Base-by-base conservation (phyloP, 2,113 vertebrate genomes). In the Zosterops borbonicus region DNA sequence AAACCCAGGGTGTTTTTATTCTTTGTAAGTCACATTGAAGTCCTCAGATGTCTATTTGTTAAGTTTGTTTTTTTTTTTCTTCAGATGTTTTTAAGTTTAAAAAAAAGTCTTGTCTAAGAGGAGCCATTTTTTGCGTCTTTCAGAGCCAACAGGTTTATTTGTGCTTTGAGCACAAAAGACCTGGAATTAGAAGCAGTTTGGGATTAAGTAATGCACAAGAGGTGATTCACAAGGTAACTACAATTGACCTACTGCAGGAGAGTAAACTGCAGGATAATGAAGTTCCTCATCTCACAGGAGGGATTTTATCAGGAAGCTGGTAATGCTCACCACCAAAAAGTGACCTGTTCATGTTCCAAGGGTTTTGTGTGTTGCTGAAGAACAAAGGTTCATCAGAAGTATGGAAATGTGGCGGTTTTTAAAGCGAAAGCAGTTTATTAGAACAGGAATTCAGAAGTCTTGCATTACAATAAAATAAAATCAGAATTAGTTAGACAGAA, bases 401-500 rank as follows among this genome's bases (percentile, higher is more conserved):
- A 8, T 0, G 10, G 8, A 63, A 60, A 27, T 75, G 58, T 16
- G 21, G 5, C 60, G 21, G 0, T 2, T 47, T 69, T 56, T 80
- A 62, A 58, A 37, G 67, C 76, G 39, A 64, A 91, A 94, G 33
- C 39, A 42, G 0, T 67, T 67, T 78, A 12, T 35, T 74, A 60
- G 31, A 75, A 47, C 47, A 39, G 18, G 12, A 16, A 5, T 74
- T 90, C 28, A 58, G 62, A 89, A 80, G 65, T 42, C 11, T 13
- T 35, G 33, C 3, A 8, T 84, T 70, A 14, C 49, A 89, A 9
- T 52, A 35, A 47, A 93, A 67, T 37, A 69, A 76, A 84, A 76
- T 42, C 16, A 24, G 52, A 74, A 80, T 53, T 29, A 55, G 47
- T 42, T 7, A 35, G 31, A n/a, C n/a, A 73, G 31, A 83, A 91